Percentiles rank a stretch among this genome's conserved stretches.
Evolutionary conservation across 2,888 invertebrate species (phyloP).

Genomic region (Lagria hirta): DNA sequence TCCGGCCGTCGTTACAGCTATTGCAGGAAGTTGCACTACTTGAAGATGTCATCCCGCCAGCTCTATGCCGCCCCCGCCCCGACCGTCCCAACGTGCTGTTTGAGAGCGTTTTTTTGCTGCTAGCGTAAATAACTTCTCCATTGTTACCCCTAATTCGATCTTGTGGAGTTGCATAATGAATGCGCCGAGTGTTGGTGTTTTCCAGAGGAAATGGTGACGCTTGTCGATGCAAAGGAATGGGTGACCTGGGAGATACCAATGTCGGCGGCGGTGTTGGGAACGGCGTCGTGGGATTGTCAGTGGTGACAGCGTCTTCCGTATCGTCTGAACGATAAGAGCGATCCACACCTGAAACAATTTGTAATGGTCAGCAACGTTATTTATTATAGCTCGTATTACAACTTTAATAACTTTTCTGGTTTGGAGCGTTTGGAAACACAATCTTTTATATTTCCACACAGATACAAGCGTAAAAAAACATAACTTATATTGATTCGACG

Average conservation of each 20-base stretch:
- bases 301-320: conserved; percentile 62
- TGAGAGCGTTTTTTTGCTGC: conserved; percentile 49
- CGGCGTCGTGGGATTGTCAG: conserved; percentile 59
- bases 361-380: too few species aligned
- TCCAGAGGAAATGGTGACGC: conserved; percentile 72
- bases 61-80: conserved; percentile 51
- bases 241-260: conserved; percentile 57
- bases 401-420: too few species aligned
- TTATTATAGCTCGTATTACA: too few species aligned
- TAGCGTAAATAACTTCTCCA: conserved; percentile 50
- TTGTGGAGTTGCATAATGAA: conserved; percentile 56
- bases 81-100: conserved; percentile 52
- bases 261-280: conserved; percentile 60
- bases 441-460: too few species aligned
- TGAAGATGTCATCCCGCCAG: conserved; percentile 61
- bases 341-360: conserved; percentile 64
- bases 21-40: conserved; percentile 59
- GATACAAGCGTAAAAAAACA: too few species aligned
- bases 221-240: conserved; percentile 65
- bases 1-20: conserved; percentile 49
- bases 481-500: too few species aligned
- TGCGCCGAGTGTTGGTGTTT: conserved; percentile 64
- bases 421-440: too few species aligned
- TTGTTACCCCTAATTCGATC: conserved; percentile 52
- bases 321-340: conserved; percentile 76